These are phyloP conservation scores for Acanthiza pusilla DNA, from an alignment of 2,797 vertebrate genomes.

Conservation along the genomic window DNA sequence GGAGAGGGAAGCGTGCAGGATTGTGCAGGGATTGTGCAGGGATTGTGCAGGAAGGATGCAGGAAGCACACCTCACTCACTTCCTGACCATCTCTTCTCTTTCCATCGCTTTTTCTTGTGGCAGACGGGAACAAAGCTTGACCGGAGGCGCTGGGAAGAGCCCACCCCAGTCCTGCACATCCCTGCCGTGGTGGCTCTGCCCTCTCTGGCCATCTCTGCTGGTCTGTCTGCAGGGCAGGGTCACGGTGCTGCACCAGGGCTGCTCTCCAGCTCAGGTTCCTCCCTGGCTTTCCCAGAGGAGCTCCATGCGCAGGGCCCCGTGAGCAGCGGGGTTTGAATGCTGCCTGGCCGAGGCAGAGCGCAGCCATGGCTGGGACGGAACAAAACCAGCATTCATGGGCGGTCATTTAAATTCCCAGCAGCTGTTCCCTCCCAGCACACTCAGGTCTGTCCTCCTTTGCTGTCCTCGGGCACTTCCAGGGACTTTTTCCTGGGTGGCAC, in stretches of 20 bases:
- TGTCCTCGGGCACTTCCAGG: not conserved
- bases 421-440: not conserved
- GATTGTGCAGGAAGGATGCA: not conserved
- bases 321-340: not conserved
- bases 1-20: not conserved
- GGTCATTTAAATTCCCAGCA: slow-evolving; percentile 49
- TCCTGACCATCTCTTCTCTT: not conserved
- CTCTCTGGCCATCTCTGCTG: rapidly evolving
- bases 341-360: not conserved
- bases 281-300: not conserved
- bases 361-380: not conserved
- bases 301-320: not conserved
- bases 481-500: not conserved
- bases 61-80: not conserved
- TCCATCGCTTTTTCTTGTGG: not conserved
- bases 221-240: not conserved
- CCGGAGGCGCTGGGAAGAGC: not conserved
- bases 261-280: not conserved
- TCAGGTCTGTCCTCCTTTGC: not conserved
- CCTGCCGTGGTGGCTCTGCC: not conserved
- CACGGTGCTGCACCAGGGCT: not conserved
- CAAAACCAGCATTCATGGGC: slow-evolving; percentile 27
- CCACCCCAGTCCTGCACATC: not conserved
- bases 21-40: rapidly evolving
- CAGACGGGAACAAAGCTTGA: not conserved